phyloP scores from a whole-genome alignment of 2,888 invertebrate genomes.

The Nineta flava region DNA sequence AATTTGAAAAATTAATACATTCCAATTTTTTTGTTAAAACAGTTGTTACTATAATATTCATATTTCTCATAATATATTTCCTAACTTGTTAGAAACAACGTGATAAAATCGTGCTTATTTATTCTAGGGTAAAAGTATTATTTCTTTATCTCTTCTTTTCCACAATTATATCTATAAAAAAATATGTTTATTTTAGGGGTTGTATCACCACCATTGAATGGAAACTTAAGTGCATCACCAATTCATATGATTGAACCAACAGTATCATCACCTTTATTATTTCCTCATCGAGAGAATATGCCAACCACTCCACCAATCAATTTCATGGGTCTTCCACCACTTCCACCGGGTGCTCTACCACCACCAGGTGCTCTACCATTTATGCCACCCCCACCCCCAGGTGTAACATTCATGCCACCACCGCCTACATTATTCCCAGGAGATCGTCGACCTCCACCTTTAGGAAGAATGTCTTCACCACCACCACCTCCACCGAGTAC shows the following conservation, averaged over 20 bases:
- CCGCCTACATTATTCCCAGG: slow-evolving; percentile 27
- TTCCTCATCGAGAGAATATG: slow-evolving; percentile 19
- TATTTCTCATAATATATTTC: too few relatives aligned
- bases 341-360: slow-evolving; percentile 38
- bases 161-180: too few relatives aligned
- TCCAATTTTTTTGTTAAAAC: too few relatives aligned
- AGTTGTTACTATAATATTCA: too few relatives aligned
- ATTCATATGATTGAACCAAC: slow-evolving; percentile 29
- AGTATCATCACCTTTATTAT: slow-evolving; percentile 28
- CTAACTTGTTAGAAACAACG: too few relatives aligned
- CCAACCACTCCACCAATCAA: slow-evolving; percentile 31
- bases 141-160: too few relatives aligned
- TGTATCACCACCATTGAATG: slow-evolving; percentile 35
- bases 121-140: too few relatives aligned
- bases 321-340: slow-evolving; percentile 32
- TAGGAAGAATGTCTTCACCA: slow-evolving; percentile 38
- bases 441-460: slow-evolving; percentile 36
- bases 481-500: slow-evolving; percentile 20
- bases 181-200: slow-evolving; percentile 27
- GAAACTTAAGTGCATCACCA: slow-evolving; percentile 30
- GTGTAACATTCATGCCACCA: slow-evolving; percentile 39
- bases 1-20: too few relatives aligned
- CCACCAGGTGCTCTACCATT: slow-evolving; percentile 29
- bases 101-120: too few relatives aligned
- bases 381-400: slow-evolving; percentile 47